A percentile compares a stretch with the other conserved stretches of the same genome.
Evolutionary conservation across 1,140 invertebrate species (phyloP).

Genomic region (Pogonognathellus flavescens): DNA sequence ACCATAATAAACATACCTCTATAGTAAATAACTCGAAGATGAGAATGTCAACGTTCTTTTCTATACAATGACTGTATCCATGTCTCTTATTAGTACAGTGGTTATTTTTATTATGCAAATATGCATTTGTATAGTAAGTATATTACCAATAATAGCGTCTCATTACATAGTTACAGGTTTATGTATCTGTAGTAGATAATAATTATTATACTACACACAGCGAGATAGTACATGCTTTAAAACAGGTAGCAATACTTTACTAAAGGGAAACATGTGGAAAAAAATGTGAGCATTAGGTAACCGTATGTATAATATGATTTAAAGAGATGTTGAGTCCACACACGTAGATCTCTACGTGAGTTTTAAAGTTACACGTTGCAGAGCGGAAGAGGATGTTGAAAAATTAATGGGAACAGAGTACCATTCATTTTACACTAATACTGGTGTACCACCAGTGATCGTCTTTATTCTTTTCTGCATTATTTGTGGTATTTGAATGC

Average conservation of each 20-base stretch:
- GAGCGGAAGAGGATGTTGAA: constrained; percentile 16
- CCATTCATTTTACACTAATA: too few relatives aligned
- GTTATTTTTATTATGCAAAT: constrained; percentile 5
- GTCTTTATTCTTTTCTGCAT: too few relatives aligned
- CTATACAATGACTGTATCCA: background rate
- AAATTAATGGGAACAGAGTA: background rate
- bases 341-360: background rate
- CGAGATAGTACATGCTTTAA: too few relatives aligned
- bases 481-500: too few relatives aligned
- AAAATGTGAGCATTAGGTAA: background rate
- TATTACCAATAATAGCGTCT: too few relatives aligned
- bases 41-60: background rate
- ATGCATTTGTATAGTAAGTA: background rate
- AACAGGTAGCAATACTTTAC: too few relatives aligned
- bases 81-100: background rate
- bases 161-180: too few relatives aligned
- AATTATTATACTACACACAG: too few relatives aligned
- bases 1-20: too few relatives aligned
- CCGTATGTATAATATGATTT: background rate
- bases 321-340: background rate
- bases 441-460: too few relatives aligned
- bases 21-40: too few relatives aligned
- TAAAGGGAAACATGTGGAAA: background rate
- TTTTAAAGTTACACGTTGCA: background rate
- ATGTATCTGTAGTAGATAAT: too few relatives aligned